Conservation (phyloP, 2,113 vertebrate genomes). For the Salminus brasiliensis region DNA sequence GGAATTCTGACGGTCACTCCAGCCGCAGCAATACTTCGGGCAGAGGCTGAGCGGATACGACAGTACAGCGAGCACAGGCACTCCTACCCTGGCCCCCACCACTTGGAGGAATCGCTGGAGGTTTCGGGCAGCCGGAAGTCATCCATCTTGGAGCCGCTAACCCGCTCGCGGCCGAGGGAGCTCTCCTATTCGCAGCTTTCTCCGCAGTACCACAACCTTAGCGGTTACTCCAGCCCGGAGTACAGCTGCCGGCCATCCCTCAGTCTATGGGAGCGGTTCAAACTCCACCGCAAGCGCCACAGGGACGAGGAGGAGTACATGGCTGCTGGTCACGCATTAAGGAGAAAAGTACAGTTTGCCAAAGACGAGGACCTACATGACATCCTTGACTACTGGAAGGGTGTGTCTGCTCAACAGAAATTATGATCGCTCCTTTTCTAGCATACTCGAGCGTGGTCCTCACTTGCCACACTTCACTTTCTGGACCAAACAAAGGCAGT, state of each 20-base stretch:
- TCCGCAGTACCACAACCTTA: slow-evolving; percentile 92
- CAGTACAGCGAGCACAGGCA: slow-evolving; percentile 93
- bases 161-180: slow-evolving; percentile 88
- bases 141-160: slow-evolving; percentile 91
- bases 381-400: slow-evolving; percentile 99
- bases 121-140: slow-evolving; percentile 80
- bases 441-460: slow-evolving; percentile 8
- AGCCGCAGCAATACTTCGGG: slow-evolving; percentile 83
- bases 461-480: slow-evolving; percentile 34
- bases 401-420: slow-evolving; percentile 97
- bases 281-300: slow-evolving; percentile 92
- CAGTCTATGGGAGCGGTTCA: slow-evolving; percentile 94
- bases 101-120: slow-evolving; percentile 67
- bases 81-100: slow-evolving; percentile 86
- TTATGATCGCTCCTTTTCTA: slow-evolving; percentile 79
- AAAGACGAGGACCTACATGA: slow-evolving; percentile 98
- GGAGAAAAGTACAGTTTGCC: slow-evolving; percentile 98
- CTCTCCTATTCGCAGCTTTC: slow-evolving; percentile 93
- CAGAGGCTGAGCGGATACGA: slow-evolving; percentile 91
- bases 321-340: slow-evolving; percentile 94
- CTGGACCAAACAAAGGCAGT: slow-evolving; percentile 59
- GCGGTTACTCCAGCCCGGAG: slow-evolving; percentile 94
- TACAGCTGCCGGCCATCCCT: slow-evolving; percentile 87
- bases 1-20: slow-evolving; percentile 89
- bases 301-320: slow-evolving; percentile 86